A percentile compares a stretch with the other conserved stretches of the same genome.
Evolutionary conservation across 2,113 vertebrate genomes (phyloP).

Genomic region (Hypocryptadius cinnamomeus): DNA sequence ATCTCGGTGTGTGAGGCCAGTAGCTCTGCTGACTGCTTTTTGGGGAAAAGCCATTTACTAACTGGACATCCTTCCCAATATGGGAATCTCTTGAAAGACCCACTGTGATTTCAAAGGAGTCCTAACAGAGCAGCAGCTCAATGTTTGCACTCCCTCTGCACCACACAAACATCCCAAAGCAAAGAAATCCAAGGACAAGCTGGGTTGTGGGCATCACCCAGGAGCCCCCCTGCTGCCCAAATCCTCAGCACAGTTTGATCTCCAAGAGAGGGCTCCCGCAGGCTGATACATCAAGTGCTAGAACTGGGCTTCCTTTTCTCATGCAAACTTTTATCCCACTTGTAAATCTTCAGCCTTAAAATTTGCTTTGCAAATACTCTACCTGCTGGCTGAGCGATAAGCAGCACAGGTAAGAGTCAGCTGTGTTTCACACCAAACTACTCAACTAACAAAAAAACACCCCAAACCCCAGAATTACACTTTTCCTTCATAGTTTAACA

Average conservation of each 20-base stretch:
- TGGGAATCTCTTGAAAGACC: background rate
- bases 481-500: background rate
- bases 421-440: background rate
- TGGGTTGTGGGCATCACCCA: background rate
- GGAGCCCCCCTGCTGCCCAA: background rate
- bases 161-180: background rate
- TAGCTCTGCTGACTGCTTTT: background rate
- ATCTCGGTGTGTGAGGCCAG: accelerated
- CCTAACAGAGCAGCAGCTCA: background rate
- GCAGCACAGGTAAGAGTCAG: background rate
- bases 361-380: background rate
- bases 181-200: background rate
- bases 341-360: background rate
- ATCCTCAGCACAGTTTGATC: background rate
- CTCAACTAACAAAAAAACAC: background rate
- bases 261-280: background rate
- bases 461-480: background rate
- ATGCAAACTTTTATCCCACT: background rate
- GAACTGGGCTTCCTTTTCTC: background rate
- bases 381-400: background rate
- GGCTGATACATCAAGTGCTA: background rate
- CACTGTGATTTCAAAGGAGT: background rate
- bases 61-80: background rate
- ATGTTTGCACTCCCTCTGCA: background rate
- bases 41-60: background rate